Conservation (phyloP, 2,113 vertebrate genomes). For the human (Homo sapiens) region DNA sequence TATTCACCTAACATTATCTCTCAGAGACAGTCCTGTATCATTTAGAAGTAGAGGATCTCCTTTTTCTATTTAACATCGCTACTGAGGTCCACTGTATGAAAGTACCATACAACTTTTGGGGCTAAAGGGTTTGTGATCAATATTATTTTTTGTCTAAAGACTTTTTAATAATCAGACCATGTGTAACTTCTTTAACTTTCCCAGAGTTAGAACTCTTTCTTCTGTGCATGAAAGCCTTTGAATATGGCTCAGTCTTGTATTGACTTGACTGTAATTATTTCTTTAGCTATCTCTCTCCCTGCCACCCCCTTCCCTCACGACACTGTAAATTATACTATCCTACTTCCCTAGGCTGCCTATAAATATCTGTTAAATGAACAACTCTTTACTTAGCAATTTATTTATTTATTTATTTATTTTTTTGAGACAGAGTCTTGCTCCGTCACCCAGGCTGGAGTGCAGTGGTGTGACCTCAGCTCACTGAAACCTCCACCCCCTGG, state of each 20-base stretch:
- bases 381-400: slow-evolving; percentile 30
- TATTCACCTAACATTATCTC: slow-evolving; percentile 23
- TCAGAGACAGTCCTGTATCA: not conserved
- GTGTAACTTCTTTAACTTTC: not conserved
- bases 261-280: not conserved
- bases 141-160: not conserved
- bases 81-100: not conserved
- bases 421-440: too few relatives aligned
- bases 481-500: too few relatives aligned
- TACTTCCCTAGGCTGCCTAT: not conserved
- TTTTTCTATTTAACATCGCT: slow-evolving; percentile 12
- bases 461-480: too few relatives aligned
- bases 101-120: not conserved
- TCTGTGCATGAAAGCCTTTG: not conserved
- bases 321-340: not conserved
- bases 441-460: too few relatives aligned
- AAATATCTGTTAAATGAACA: slow-evolving; percentile 31
- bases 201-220: not conserved
- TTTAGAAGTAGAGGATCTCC: not conserved
- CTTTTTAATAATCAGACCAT: slow-evolving; percentile 8
- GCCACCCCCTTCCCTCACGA: not conserved
- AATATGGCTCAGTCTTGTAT: not conserved
- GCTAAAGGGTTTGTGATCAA: not conserved
- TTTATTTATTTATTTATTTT: too few relatives aligned
- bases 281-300: not conserved